These are phyloP conservation scores for Machimus rusticus DNA, from an alignment of 2,888 invertebrate species.

Conservation along the genomic window DNA sequence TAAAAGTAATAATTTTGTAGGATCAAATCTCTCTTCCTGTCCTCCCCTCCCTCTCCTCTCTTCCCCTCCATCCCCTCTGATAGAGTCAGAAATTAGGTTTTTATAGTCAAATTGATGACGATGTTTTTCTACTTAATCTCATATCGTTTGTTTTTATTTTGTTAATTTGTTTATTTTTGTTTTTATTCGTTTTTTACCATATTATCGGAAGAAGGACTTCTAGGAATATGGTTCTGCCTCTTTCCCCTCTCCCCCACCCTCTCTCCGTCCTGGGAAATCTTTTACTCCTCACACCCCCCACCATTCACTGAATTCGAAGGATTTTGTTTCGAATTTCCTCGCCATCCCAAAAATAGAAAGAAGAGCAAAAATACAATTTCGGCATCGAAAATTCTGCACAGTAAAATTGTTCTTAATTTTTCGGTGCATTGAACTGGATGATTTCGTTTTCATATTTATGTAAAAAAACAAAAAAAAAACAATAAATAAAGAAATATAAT, in stretches of 20 bases:
- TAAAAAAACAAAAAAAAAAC: too few relatives aligned
- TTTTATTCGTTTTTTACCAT: too few relatives aligned
- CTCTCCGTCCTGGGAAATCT: too few relatives aligned
- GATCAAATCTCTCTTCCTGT: neutral
- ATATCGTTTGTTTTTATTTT: too few relatives aligned
- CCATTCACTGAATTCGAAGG: neutral
- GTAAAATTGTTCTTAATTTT: constrained; percentile 34
- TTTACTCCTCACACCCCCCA: too few relatives aligned
- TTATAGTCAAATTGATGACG: neutral
- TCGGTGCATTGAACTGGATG: constrained; percentile 32
- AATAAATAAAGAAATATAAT: neutral
- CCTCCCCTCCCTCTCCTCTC: too few relatives aligned
- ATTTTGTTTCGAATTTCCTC: too few relatives aligned
- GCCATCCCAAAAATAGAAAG: neutral
- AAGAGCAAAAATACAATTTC: neutral
- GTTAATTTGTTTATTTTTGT: too few relatives aligned
- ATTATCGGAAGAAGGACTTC: neutral
- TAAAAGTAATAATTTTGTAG: neutral
- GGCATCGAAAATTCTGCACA: neutral
- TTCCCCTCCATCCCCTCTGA: too few relatives aligned
- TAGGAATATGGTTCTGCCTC: too few relatives aligned
- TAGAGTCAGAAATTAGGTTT: neutral
- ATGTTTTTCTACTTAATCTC: neutral
- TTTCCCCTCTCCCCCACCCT: neutral
- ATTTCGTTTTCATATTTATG: constrained; percentile 20